Evolutionary conservation across 2,113 vertebrate species (phyloP).

Genomic region (Oryzias celebensis): DNA sequence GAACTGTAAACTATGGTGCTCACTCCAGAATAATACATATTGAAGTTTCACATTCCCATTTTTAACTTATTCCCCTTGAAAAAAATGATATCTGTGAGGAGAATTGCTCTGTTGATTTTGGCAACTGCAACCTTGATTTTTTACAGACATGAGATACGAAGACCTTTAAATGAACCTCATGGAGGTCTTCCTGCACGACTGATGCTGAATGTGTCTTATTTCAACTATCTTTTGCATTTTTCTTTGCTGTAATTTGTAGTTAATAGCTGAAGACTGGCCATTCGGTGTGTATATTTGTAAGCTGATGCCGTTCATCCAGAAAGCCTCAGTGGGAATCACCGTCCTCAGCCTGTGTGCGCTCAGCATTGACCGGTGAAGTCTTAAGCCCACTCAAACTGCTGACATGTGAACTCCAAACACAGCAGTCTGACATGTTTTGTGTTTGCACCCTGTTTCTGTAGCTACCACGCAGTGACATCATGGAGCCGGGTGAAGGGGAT

Average conservation of each 20-base stretch:
- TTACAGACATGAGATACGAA: slow-evolving; percentile 4
- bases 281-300: slow-evolving; percentile 88
- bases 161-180: slow-evolving; percentile 10
- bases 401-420: background rate
- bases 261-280: slow-evolving; percentile 87
- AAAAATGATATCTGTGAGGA: background rate
- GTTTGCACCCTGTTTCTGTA: slow-evolving; percentile 37
- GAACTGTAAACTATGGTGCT: too few relatives aligned
- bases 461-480: slow-evolving; percentile 89
- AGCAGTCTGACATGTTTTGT: background rate
- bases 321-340: slow-evolving; percentile 88
- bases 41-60: too few relatives aligned
- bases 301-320: slow-evolving; percentile 88
- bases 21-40: too few relatives aligned
- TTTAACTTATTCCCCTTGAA: slow-evolving; percentile 1
- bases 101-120: slow-evolving; percentile 20
- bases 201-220: slow-evolving; percentile 3
- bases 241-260: slow-evolving; percentile 60
- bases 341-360: slow-evolving; percentile 91
- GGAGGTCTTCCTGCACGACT: slow-evolving; percentile 18
- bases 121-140: slow-evolving; percentile 18
- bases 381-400: background rate
- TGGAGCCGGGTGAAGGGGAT: slow-evolving; percentile 92
- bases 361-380: slow-evolving; percentile 86
- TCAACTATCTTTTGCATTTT: background rate